phyloP scores from a whole-genome alignment of 2,113 vertebrate species.

The Uria aalge region DNA sequence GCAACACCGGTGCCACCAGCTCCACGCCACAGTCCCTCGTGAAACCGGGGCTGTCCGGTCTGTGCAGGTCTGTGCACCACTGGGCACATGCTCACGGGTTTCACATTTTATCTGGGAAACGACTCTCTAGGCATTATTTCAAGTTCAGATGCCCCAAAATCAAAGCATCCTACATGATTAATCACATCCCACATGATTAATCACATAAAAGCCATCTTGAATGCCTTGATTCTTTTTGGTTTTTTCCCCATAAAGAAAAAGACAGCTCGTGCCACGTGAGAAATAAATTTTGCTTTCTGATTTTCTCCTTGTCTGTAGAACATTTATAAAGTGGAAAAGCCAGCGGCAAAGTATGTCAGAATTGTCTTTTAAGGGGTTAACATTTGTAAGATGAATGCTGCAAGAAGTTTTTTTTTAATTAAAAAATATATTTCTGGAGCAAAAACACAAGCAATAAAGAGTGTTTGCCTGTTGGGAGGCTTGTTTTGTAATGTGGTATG shows the following conservation, averaged over 20 bases:
- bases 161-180: not conserved
- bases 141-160: not conserved
- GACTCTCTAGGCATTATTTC: not conserved
- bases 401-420: constrained; percentile 47
- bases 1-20: accelerated
- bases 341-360: constrained; percentile 48
- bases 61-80: not conserved
- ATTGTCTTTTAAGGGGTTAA: constrained; percentile 62
- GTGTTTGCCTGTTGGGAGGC: constrained; percentile 68
- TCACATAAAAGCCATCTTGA: not conserved
- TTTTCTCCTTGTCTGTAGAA: constrained; percentile 37
- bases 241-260: not conserved
- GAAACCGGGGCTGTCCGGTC: accelerated
- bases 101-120: not conserved
- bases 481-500: constrained; percentile 70
- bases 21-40: accelerated
- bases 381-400: constrained; percentile 68
- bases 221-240: not conserved
- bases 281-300: constrained; percentile 40
- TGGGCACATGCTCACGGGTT: accelerated
- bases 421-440: constrained; percentile 70
- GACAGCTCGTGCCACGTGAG: not conserved
- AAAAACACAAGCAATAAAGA: constrained; percentile 66
- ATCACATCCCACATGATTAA: not conserved
- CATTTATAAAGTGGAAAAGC: constrained; percentile 52